Base-by-base conservation (phyloP, 2,888 invertebrate species). In the Perizoma affinitatum region DNA sequence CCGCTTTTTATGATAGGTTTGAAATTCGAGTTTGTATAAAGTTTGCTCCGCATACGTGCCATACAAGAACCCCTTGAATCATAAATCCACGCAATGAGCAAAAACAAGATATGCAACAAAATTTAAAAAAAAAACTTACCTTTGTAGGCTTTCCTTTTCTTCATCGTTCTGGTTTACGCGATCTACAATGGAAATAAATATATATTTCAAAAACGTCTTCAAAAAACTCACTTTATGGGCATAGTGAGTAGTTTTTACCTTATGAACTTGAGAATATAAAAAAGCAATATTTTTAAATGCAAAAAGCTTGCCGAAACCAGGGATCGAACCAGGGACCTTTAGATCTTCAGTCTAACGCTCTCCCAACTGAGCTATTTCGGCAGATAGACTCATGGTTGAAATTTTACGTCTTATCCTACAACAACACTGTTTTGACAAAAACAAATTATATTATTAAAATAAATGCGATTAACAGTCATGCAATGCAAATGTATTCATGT, bases 271-370 rank as follows among this genome's bases (percentile, higher is more conserved):
- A 38, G 7, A 38, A 38, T 38, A 38, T 6, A 38, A 38, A 38
- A 4, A 4, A 61, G 51, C 11, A 45, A 46, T 9, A 48, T 58
- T n/a, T n/a, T n/a, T n/a, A 50, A 60, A 35, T 42, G 42, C 52
- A 51, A 74, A 76, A 74, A 66, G 47, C 51, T 65, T 94, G 94
- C 94, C 94, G 94, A 94, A 94, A 94, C 94, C 94, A 81, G 94
- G 94, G 94, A 94, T 94, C 93, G 94, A 94, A 94, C 94, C 94
- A 93, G 94, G 94, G 94, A 94, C 94, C 93, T 94, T 94, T 94
- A 94, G 94, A 94, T 94, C 94, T 94, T 94, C 94, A 94, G 94
- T 93, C 94, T 92, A 91, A 94, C 94, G 90, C 93, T 93, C 93
- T 94, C 93, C 93, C 93, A 88, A 93, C 93, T 94, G 93, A 94